These are phyloP conservation scores for Alectoris magna DNA, from an alignment of 2,797 vertebrate species.

Conservation along the genomic window DNA sequence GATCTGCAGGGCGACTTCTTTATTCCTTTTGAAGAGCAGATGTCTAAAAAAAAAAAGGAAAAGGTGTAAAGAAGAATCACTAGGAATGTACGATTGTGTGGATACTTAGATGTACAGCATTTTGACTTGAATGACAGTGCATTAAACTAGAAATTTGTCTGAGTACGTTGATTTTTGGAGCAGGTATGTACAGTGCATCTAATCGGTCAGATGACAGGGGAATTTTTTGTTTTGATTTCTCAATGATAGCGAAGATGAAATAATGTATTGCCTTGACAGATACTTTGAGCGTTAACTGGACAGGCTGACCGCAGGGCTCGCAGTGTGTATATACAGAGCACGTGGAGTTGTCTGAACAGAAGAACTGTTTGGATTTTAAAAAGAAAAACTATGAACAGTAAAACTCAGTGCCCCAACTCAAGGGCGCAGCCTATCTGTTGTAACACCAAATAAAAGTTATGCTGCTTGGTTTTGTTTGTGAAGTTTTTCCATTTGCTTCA, in stretches of 20 bases:
- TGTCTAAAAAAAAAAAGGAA: constrained; percentile 51
- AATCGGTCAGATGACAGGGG: constrained; percentile 74
- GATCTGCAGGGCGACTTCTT: constrained; percentile 88
- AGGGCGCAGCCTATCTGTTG: constrained; percentile 54
- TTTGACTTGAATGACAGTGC: constrained; percentile 75
- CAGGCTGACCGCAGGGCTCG: constrained; percentile 69
- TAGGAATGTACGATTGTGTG: constrained; percentile 73
- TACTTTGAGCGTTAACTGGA: constrained; percentile 77
- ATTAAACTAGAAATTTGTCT: constrained; percentile 72
- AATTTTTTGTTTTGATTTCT: constrained; percentile 76
- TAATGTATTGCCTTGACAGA: constrained; percentile 83
- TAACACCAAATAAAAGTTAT: constrained; percentile 89
- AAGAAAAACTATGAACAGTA: constrained; percentile 60
- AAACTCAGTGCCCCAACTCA: constrained; percentile 26
- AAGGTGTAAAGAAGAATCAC: constrained; percentile 75
- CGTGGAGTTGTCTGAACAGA: constrained; percentile 61
- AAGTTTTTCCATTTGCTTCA: constrained; percentile 64
- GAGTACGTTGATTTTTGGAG: constrained; percentile 75
- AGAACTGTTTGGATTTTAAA: constrained; percentile 68
- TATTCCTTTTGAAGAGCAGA: constrained; percentile 87
- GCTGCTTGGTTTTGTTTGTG: constrained; percentile 83
- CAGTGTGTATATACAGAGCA: constrained; percentile 65
- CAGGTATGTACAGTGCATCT: constrained; percentile 79
- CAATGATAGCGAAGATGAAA: constrained; percentile 80
- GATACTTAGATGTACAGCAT: constrained; percentile 80